Conservation (phyloP, 2,888 invertebrate species). For the Drosophila monieri region DNA sequence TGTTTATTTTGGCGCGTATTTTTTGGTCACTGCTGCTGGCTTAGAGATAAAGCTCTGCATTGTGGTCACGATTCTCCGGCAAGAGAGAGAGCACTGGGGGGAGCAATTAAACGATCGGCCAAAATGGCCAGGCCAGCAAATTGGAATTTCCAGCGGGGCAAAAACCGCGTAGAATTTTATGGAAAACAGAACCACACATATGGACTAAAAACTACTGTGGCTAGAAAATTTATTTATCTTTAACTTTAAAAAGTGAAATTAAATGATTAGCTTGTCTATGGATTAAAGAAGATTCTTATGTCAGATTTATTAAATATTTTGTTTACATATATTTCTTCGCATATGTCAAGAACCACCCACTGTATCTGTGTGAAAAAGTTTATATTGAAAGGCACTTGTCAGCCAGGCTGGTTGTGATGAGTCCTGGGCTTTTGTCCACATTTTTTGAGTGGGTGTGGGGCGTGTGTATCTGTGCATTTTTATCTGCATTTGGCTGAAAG, state of each 20-base stretch:
- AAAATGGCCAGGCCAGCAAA: constrained; percentile 32
- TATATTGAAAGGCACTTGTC: constrained; percentile 38
- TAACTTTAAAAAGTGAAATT: no score
- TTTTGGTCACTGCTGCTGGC: constrained; percentile 48
- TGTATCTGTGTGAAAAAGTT: constrained; percentile 21
- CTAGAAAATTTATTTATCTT: not conserved
- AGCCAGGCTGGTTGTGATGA: constrained; percentile 28
- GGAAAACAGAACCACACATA: not conserved
- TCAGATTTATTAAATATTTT: no score
- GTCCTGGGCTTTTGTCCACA: constrained; percentile 23
- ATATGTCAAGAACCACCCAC: not conserved
- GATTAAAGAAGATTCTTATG: no score
- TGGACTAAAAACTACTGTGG: not conserved
- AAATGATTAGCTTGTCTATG: no score
- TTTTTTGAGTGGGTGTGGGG: constrained; percentile 2
- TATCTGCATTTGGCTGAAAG: constrained; percentile 45
- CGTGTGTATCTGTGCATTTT: constrained; percentile 15
- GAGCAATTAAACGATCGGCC: constrained; percentile 31
- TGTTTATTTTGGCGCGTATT: constrained; percentile 64
- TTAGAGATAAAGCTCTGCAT: constrained; percentile 60
- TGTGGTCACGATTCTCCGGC: constrained; percentile 9
- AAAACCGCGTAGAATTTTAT: not conserved
- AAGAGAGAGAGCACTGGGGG: not conserved
- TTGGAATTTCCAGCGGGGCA: not conserved
- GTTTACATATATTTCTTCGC: no score